Conservation (phyloP, 2,888 invertebrate species). For the Lepidochitona cinerea region DNA sequence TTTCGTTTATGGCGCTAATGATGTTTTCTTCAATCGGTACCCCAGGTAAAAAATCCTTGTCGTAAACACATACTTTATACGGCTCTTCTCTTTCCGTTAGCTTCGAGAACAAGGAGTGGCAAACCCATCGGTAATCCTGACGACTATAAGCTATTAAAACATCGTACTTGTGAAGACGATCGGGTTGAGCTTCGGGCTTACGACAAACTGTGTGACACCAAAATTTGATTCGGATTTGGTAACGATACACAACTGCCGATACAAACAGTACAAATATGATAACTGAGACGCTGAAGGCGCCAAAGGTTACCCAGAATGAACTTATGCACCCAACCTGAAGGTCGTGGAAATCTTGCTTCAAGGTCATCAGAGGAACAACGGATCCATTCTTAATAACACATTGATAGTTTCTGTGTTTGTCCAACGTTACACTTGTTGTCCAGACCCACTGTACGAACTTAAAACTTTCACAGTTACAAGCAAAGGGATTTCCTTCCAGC, state of each 20-base stretch:
- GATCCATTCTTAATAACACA: not conserved
- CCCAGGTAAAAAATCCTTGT: slow-evolving; percentile 2
- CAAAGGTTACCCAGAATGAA: not conserved
- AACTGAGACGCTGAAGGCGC: not conserved
- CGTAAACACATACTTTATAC: not conserved
- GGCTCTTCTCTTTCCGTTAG: not conserved
- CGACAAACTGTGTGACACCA: not conserved
- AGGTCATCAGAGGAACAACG: too few relatives aligned
- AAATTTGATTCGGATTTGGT: not conserved
- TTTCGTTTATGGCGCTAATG: not conserved
- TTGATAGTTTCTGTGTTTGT: not conserved
- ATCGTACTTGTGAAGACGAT: not conserved
- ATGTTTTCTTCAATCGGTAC: slow-evolving; percentile 2
- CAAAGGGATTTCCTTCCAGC: not conserved
- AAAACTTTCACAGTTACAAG: not conserved
- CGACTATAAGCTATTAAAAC: slow-evolving; percentile 3
- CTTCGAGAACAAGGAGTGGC: not conserved
- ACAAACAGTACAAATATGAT: not conserved
- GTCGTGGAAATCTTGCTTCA: not conserved
- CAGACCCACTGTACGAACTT: not conserved
- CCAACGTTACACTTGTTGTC: not conserved
- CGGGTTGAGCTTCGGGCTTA: not conserved
- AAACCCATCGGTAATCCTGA: slow-evolving; percentile 1
- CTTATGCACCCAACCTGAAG: not conserved
- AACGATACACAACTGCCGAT: not conserved